Percentiles rank a stretch among this genome's conserved stretches.
phyloP scores from a whole-genome alignment of 2,113 vertebrate species.

The Microcebus lehilahytsara region DNA sequence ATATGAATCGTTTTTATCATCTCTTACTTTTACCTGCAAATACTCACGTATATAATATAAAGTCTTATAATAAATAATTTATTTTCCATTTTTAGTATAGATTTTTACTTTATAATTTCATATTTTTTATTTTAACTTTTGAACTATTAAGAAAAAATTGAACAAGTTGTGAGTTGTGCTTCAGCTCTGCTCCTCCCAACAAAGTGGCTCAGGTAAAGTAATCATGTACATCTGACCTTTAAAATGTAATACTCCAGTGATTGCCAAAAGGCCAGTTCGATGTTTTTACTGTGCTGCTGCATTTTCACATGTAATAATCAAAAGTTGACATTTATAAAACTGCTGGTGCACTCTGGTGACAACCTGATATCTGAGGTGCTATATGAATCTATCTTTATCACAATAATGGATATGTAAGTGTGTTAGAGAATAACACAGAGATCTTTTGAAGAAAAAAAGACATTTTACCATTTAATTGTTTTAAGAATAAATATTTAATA shows the following conservation, averaged over 20 bases:
- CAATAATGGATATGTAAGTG: conserved; percentile 11
- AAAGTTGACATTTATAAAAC: conserved; percentile 68
- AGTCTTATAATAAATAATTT: neutral
- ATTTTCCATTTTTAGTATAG: neutral
- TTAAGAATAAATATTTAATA: conserved; percentile 13
- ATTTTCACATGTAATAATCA: conserved; percentile 45
- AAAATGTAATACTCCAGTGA: conserved; percentile 53
- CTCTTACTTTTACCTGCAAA: neutral
- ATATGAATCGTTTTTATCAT: neutral
- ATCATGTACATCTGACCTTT: conserved; percentile 68
- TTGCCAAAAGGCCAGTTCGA: conserved; percentile 52
- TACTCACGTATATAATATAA: neutral
- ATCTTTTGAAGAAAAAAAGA: neutral
- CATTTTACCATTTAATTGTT: neutral
- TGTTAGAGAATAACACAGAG: neutral
- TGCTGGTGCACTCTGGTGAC: conserved; percentile 28
- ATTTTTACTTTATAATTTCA: neutral
- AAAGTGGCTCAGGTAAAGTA: conserved; percentile 42
- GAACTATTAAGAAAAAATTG: neutral
- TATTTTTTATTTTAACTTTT: neutral
- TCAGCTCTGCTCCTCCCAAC: neutral
- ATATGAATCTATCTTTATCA: conserved; percentile 30
- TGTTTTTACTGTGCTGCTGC: conserved; percentile 44
- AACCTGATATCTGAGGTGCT: neutral
- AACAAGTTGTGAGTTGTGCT: neutral